Conservation (phyloP, 2,888 invertebrate species). For the Eulithis testata region DNA sequence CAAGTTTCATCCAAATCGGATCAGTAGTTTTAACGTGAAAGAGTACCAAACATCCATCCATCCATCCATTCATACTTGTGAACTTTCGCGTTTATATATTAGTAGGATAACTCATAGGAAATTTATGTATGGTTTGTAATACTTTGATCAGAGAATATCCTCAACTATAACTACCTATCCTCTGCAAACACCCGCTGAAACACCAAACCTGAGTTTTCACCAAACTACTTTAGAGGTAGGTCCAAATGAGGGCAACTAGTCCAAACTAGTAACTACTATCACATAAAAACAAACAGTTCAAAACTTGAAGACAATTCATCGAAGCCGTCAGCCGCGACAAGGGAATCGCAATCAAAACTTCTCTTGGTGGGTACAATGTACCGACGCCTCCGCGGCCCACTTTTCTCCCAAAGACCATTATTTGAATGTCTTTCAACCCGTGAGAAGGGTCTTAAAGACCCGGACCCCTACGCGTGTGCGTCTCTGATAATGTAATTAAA, state of each 20-base stretch:
- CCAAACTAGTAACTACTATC: conserved; percentile 33
- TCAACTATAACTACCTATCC: not conserved
- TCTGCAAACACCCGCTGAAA: conserved; percentile 1
- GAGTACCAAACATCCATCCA: too few species aligned
- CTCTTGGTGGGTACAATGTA: conserved; percentile 44
- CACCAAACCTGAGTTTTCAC: conserved; percentile 12
- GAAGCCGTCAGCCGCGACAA: conserved; percentile 72
- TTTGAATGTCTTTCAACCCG: conserved; percentile 83
- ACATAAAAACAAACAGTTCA: conserved; percentile 53
- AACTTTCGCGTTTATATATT: too few species aligned
- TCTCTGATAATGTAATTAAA: conserved; percentile 84
- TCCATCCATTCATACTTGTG: too few species aligned
- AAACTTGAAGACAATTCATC: conserved; percentile 60
- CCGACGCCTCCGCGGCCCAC: conserved; percentile 50
- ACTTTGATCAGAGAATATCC: not conserved
- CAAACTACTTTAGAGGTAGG: conserved; percentile 7
- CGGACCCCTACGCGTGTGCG: conserved; percentile 72
- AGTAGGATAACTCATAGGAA: too few species aligned
- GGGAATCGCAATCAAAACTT: conserved; percentile 80
- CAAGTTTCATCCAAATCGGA: too few species aligned
- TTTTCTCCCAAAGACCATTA: conserved; percentile 78
- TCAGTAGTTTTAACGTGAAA: too few species aligned
- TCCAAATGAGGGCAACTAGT: conserved; percentile 24
- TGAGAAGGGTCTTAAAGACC: conserved; percentile 76
- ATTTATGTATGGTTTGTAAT: too few species aligned